A percentile compares a stretch with the other conserved stretches of the same genome.
Conservation (phyloP, 53 echinoderm and acorn worm genomes). For the Arbacia lixula region DNA sequence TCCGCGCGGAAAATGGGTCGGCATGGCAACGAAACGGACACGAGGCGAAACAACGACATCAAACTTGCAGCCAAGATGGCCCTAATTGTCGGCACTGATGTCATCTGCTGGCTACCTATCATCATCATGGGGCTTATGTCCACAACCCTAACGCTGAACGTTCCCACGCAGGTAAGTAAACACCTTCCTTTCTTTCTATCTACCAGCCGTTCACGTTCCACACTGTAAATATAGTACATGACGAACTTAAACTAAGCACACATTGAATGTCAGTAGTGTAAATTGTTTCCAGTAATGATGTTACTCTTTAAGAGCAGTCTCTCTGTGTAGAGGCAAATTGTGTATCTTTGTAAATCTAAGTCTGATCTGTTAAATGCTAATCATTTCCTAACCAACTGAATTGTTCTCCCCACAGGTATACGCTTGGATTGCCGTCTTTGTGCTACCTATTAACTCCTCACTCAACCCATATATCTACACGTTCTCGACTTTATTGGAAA, state of each 20-base stretch:
- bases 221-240: too few species aligned
- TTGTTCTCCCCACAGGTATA: conserved; percentile 58
- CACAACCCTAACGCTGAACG: conserved; percentile 6
- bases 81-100: conserved; percentile 86
- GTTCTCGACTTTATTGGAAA: conserved; percentile 68
- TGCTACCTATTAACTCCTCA: conserved; percentile 91
- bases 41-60: conserved; percentile 63
- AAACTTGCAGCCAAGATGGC: conserved; percentile 96
- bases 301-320: too few species aligned
- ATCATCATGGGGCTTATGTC: conserved; percentile 81
- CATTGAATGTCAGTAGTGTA: too few species aligned
- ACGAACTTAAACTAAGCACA: too few species aligned
- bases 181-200: too few species aligned
- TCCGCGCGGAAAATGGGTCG: neutral
- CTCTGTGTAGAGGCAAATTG: too few species aligned
- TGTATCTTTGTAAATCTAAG: too few species aligned
- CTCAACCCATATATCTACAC: conserved; percentile 94
- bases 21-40: neutral
- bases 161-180: conserved; percentile 19
- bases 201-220: too few species aligned
- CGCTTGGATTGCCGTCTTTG: conserved; percentile 88
- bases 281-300: too few species aligned
- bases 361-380: neutral
- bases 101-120: conserved; percentile 91
- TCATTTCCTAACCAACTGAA: neutral